Evolutionary conservation across 2,113 vertebrate species (phyloP), one percentile per base, ranked within the genome.

Genomic region (Coptodon bakossiorum): DNA sequence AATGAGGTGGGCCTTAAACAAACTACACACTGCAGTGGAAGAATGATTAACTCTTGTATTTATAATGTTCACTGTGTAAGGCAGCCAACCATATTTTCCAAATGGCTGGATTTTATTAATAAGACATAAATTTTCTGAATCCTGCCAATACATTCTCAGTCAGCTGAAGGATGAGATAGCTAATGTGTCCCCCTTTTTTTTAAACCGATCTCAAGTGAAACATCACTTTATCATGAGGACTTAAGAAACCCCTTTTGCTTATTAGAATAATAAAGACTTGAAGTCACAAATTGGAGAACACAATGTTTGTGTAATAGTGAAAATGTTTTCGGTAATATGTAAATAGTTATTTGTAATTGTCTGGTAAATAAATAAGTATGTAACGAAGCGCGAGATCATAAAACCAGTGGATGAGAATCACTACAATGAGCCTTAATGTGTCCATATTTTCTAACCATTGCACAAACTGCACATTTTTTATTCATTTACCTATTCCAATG

Each of bases 21-120:
- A 97, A 96, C 97, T 93, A 92, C 93, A 91, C 90, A 90, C 96
- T 95, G 93, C 91, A 90, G 94, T 83, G 89, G 91, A 96, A 94
- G 95, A 96, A 96, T 96, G 88, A 97, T 97, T 97, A 97, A 96
- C 94, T 90, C 82, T 93, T 94, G 89, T 95, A 95, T 96, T 95
- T 94, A 95, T 96, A 95, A 96, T 91, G 90, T 89, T 95, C 94
- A 91, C 93, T 93, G 94, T 95, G 91, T 96, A 94, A 96, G 94
- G 95, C 89, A 71, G 82, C 92, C 71, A 83, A 85, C 90, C 85
- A 87, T 94, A 93, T 94, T 93, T 96, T 92, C 85, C 92, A 93
- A 94, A 87, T 95, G 94, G 95, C 92, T 94, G 95, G 82, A 94
- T 96, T 95, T 95, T 91, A 96, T 97, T 97, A 94, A 94, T 84